Evolutionary conservation across 2,888 invertebrate species (phyloP).

Genomic region (Osmoderma eremita): DNA sequence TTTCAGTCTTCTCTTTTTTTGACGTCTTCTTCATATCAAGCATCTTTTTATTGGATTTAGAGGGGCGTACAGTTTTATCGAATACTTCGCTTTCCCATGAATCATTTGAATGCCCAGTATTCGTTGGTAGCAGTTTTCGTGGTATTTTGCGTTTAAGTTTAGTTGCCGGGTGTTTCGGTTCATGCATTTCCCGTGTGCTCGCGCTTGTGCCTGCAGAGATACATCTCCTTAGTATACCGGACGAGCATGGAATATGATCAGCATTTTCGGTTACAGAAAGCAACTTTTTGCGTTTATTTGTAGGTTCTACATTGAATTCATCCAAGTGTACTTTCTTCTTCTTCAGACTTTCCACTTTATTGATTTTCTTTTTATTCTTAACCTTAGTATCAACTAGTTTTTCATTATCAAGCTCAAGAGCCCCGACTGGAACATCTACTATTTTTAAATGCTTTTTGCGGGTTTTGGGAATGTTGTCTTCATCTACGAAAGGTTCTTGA

Average conservation of each 20-base stretch:
- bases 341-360: neutral
- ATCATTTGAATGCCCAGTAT: slow-evolving; percentile 21
- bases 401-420: neutral
- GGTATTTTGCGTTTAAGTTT: slow-evolving; percentile 24
- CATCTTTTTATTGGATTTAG: slow-evolving; percentile 34
- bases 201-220: neutral
- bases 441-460: too few species aligned
- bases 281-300: slow-evolving; percentile 6
- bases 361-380: neutral
- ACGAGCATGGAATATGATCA: slow-evolving; percentile 25
- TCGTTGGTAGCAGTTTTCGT: slow-evolving; percentile 18
- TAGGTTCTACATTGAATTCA: slow-evolving; percentile 26
- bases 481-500: neutral
- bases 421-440: too few species aligned
- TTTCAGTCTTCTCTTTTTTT: slow-evolving; percentile 34
- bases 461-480: too few species aligned
- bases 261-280: slow-evolving; percentile 11
- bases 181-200: slow-evolving; percentile 21
- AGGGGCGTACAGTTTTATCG: slow-evolving; percentile 31
- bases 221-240: slow-evolving; percentile 15
- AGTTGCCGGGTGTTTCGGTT: neutral
- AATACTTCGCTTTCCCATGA: slow-evolving; percentile 40
- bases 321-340: slow-evolving; percentile 13
- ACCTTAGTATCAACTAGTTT: neutral
- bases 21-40: slow-evolving; percentile 12